These are phyloP conservation scores for Idaea biselata DNA, from an alignment of 2,888 invertebrate genomes.

Conservation along the genomic window DNA sequence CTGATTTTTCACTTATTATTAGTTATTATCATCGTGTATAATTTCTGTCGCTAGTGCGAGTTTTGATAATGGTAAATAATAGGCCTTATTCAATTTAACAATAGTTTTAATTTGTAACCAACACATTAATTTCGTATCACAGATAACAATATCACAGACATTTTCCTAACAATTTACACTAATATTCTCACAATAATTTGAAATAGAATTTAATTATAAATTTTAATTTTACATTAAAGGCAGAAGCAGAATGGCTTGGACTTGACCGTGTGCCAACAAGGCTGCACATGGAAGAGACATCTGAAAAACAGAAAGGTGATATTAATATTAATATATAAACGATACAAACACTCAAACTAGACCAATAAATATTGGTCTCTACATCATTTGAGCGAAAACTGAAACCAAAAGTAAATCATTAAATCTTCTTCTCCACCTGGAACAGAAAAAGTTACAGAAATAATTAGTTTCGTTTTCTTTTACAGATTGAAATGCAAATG, in stretches of 20 bases:
- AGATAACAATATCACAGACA: slow-evolving; percentile 46
- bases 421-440: slow-evolving; percentile 73
- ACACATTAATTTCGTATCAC: slow-evolving; percentile 32
- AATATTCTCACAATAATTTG: slow-evolving; percentile 43
- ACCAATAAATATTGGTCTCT: slow-evolving; percentile 32
- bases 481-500: slow-evolving; percentile 63
- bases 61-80: slow-evolving; percentile 8
- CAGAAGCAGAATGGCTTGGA: slow-evolving; percentile 82
- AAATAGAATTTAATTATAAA: slow-evolving; percentile 49
- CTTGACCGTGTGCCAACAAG: slow-evolving; percentile 84
- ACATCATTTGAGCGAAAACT: slow-evolving; percentile 60
- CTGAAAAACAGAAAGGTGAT: slow-evolving; percentile 80
- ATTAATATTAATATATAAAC: slow-evolving; percentile 51
- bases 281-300: slow-evolving; percentile 78
- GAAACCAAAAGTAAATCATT: slow-evolving; percentile 58
- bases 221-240: slow-evolving; percentile 76
- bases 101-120: slow-evolving; percentile 27
- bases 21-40: slow-evolving; percentile 31
- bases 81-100: slow-evolving; percentile 10
- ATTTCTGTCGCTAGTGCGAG: neutral
- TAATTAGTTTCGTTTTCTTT: slow-evolving; percentile 61
- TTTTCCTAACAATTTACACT: slow-evolving; percentile 24
- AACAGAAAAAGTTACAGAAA: slow-evolving; percentile 73
- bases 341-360: slow-evolving; percentile 70
- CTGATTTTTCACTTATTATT: slow-evolving; percentile 59